Evolutionary conservation across 2,797 vertebrate species (phyloP).

Genomic region (Schizopygopsis pylzovi): DNA sequence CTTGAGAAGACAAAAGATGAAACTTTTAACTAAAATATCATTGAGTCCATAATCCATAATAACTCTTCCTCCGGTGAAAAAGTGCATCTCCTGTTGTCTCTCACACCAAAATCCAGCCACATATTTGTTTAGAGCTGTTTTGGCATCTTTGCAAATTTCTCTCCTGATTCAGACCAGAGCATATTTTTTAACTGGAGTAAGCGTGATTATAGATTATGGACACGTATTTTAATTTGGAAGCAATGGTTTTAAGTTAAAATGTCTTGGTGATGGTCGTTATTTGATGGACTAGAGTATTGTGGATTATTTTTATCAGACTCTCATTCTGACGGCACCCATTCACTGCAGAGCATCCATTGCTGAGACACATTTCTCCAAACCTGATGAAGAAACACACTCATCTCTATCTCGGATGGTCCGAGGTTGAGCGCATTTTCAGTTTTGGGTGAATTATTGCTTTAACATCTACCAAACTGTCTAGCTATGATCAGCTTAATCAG

Average conservation of each 20-base stretch:
- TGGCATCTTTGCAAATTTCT: neutral
- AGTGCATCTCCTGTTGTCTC: neutral
- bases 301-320: neutral
- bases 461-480: neutral
- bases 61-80: neutral
- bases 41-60: neutral
- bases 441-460: neutral
- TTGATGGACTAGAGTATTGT: neutral
- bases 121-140: neutral
- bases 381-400: neutral
- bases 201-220: neutral
- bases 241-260: too few species aligned
- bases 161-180: neutral
- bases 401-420: neutral
- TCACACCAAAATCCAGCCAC: neutral
- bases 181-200: neutral
- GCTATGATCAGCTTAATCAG: neutral
- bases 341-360: neutral
- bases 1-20: neutral
- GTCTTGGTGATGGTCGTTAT: too few species aligned
- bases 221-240: too few species aligned
- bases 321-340: neutral
- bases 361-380: neutral
- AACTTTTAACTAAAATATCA: neutral
- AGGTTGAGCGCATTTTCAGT: neutral